Evolutionary conservation across 2,113 vertebrate species (phyloP).

Genomic region (Megatriorchis doriae): DNA sequence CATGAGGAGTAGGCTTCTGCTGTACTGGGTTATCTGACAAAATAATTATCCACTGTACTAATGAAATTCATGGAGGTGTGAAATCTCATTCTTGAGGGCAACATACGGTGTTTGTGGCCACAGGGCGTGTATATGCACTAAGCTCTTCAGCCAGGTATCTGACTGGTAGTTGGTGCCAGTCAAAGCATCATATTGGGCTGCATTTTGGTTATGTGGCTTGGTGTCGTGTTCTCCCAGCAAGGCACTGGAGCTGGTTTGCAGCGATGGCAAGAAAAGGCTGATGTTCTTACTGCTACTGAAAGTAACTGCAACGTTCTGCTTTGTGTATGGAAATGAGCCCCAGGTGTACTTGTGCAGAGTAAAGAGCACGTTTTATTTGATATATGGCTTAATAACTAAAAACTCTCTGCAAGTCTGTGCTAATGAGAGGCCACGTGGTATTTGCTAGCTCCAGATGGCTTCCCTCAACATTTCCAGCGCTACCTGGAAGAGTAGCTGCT

Average conservation of each 20-base stretch:
- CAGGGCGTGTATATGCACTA: background rate
- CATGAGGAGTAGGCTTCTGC: background rate
- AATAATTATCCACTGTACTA: background rate
- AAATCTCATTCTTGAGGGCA: slow-evolving; percentile 11
- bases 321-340: rapidly evolving
- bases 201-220: background rate
- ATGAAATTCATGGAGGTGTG: background rate
- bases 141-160: background rate
- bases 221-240: background rate
- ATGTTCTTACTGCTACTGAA: background rate
- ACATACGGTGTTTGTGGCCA: background rate
- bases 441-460: background rate
- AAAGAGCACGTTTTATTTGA: background rate
- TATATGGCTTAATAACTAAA: background rate
- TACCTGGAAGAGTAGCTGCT: background rate
- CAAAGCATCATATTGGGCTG: background rate
- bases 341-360: background rate
- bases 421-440: background rate
- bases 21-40: background rate
- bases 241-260: background rate
- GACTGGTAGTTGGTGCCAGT: background rate
- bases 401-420: background rate
- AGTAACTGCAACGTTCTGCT: rapidly evolving
- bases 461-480: background rate
- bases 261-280: rapidly evolving